Evolutionary conservation across 2,888 invertebrate species (phyloP).

Genomic region (Macrosiphum euphorbiae): DNA sequence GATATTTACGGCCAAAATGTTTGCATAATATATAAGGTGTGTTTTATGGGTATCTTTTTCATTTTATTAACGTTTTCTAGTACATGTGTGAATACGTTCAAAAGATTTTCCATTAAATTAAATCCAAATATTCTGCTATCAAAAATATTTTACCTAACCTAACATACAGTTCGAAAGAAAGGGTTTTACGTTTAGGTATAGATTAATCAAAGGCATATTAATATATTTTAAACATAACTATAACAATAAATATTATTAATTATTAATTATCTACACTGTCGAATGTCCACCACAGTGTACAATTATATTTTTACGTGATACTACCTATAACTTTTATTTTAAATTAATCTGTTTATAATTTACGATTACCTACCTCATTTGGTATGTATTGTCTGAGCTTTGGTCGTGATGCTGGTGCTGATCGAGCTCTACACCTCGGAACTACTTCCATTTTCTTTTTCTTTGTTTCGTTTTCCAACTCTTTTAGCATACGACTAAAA

Average conservation of each 20-base stretch:
- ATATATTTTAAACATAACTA: background rate
- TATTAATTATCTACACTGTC: background rate
- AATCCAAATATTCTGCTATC: background rate
- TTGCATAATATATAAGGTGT: slow-evolving; percentile 20
- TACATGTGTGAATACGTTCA: background rate
- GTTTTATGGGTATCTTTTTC: background rate
- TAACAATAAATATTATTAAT: background rate
- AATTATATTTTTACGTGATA: background rate
- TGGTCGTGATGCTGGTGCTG: slow-evolving; percentile 46
- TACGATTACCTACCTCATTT: slow-evolving; percentile 54
- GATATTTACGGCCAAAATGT: slow-evolving; percentile 5
- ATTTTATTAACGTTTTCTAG: slow-evolving; percentile 1
- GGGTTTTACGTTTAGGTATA: background rate
- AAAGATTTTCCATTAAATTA: slow-evolving; percentile 12
- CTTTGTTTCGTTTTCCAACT: slow-evolving; percentile 60
- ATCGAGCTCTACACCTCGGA: slow-evolving; percentile 30
- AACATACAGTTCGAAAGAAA: background rate
- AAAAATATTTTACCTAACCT: background rate
- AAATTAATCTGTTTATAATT: background rate
- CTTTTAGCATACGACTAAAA: slow-evolving; percentile 58
- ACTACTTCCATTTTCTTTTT: slow-evolving; percentile 45
- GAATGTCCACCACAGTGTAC: background rate
- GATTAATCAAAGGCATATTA: background rate
- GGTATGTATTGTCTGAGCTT: slow-evolving; percentile 55
- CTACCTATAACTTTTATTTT: background rate